Evolutionary conservation across 1,140 invertebrate genomes (phyloP), one percentile per base, ranked within the genome.

Genomic region (Papilio machaon): DNA sequence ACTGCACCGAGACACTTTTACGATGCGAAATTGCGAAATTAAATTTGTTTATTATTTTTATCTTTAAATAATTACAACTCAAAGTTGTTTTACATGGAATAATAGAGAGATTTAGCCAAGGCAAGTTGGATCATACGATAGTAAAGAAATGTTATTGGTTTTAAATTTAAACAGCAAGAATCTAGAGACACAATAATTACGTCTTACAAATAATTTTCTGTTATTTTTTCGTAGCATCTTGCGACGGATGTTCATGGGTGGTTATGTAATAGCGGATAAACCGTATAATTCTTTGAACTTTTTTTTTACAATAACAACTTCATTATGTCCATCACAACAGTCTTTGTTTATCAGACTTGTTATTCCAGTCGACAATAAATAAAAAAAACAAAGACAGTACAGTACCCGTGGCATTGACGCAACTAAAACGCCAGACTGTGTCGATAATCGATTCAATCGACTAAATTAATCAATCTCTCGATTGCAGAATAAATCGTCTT

Each of bases 401-500:
- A 30, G 64, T 67, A 35, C 23, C 30, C 64, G 30, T 67, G 64
- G 64, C 64, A 67, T 67, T 67, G 73, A 74, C 46, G 73, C 46
- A 43, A 74, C 73, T 47, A 74, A 74, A 46, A 47, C 73, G 46
- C 38, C 46, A 52, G 73, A 30, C 73, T 49, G 73, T 30, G 46
- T 75, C 43, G 73, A 75, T 75, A 79, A 79, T 79, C 54, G 77
- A 79, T 79, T 64, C 77, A 79, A 79, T 79, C 35, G 58, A 60
- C 35, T 38, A 11, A 43, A 64, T 46, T 79, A 79, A 79, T 79
- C 76, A 58, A 79, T 79, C n/a, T 75, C 73, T 47, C 64, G 64
- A 67, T 47, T 75, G 46, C 46, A 47, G 46, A 75, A 47, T 75
- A 75, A 75, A 75, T 49, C 43, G 73, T 75, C 73, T 75, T 75